Evolutionary conservation across 2,888 invertebrate genomes (phyloP).

Genomic region (Microchrysa polita): DNA sequence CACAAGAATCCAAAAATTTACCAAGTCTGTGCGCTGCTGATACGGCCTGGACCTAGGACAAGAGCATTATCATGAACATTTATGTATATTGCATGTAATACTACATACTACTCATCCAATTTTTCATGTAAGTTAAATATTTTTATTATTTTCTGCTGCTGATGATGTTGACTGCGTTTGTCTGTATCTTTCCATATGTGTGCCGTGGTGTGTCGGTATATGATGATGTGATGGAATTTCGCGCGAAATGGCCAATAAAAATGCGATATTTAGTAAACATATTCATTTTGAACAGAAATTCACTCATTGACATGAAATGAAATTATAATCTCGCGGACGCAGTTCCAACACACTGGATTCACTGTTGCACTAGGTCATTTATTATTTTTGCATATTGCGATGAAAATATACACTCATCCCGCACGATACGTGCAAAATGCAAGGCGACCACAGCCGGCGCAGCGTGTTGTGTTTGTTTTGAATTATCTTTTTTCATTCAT

Average conservation of each 20-base stretch:
- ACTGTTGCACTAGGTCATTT: conserved; percentile 41
- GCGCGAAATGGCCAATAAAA: conserved; percentile 29
- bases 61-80: too few species aligned
- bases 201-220: background rate
- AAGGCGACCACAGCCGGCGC: too few species aligned
- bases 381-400: conserved; percentile 38
- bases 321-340: conserved; percentile 21
- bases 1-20: too few species aligned
- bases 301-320: conserved; percentile 13
- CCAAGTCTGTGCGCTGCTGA: too few species aligned
- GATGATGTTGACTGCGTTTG: too few species aligned
- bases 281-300: conserved; percentile 24
- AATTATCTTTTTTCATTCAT: too few species aligned
- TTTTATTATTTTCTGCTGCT: too few species aligned
- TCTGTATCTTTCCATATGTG: background rate
- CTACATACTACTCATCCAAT: too few species aligned
- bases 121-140: too few species aligned
- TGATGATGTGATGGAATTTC: background rate
- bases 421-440: too few species aligned
- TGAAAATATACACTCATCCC: background rate
- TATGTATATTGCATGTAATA: too few species aligned
- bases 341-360: conserved; percentile 26
- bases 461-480: background rate
- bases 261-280: conserved; percentile 36
- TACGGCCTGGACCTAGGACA: too few species aligned